Evolutionary conservation across 2,888 invertebrate genomes (phyloP).

Genomic region (Luperina nickerlii): DNA sequence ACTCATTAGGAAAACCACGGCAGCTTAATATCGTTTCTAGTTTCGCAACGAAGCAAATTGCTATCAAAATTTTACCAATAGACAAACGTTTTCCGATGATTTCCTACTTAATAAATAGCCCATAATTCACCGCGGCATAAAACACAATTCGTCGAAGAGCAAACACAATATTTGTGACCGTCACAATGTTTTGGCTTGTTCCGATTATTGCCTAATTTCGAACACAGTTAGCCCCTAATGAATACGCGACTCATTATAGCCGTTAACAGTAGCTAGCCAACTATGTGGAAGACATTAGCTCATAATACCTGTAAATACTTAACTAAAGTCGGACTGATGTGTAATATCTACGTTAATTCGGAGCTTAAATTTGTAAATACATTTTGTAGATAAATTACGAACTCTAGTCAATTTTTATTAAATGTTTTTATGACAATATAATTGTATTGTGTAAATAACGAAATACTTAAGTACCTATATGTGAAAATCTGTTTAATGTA

Average conservation of each 20-base stretch:
- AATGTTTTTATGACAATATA: slow-evolving; percentile 89
- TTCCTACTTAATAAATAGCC: neutral
- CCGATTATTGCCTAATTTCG: slow-evolving; percentile 32
- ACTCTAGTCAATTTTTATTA: slow-evolving; percentile 89
- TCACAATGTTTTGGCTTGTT: slow-evolving; percentile 16
- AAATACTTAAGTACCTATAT: slow-evolving; percentile 78
- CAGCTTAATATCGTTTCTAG: neutral
- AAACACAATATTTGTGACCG: slow-evolving; percentile 24
- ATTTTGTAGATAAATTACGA: slow-evolving; percentile 86
- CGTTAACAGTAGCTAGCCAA: slow-evolving; percentile 62
- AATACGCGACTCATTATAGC: slow-evolving; percentile 46
- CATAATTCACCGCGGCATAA: neutral
- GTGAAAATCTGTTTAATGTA: slow-evolving; percentile 83
- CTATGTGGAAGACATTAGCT: slow-evolving; percentile 52
- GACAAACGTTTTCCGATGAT: neutral
- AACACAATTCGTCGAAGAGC: slow-evolving; percentile 5
- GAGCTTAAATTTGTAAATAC: slow-evolving; percentile 89
- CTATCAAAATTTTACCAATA: neutral
- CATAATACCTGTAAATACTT: slow-evolving; percentile 65
- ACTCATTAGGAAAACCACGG: neutral
- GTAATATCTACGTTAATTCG: slow-evolving; percentile 83
- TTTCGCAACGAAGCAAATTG: neutral
- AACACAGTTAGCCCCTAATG: slow-evolving; percentile 36
- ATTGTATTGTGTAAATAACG: slow-evolving; percentile 86
- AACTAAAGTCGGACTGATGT: slow-evolving; percentile 85